Base-by-base conservation (phyloP, 2,888 invertebrate genomes). In the Eupithecia insigniata region DNA sequence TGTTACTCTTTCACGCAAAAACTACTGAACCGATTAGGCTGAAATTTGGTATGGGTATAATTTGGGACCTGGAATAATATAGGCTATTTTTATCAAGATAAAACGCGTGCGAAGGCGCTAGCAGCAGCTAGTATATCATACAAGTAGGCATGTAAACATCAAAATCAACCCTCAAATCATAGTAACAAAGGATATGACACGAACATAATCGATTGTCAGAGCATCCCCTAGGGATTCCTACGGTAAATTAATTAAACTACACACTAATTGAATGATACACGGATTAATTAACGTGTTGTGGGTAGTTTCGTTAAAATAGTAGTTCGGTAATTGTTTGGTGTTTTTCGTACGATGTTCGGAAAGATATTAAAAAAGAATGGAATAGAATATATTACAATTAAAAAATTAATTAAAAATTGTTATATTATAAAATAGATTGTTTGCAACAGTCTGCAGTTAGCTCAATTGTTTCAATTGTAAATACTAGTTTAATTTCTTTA, bases 211-310 rank as follows among this genome's bases (percentile, higher is more conserved):
- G 86, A 88, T 86, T 75, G 82, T 83, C 83, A 64, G 83, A 78
- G 79, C 77, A 77, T 79, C 79, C 74, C 84, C 83, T 81, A 74
- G 73, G 80, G 85, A 78, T 72, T 75, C 81, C 84, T 84, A 83
- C 87, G 85, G 85, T 86, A 83, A 87, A 87, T 89, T 86, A 84
- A 88, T 88, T 87, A 83, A 84, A 87, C 85, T 85, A 85, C 81
- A 83, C 80, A 84, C 84, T 87, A 87, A 89, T 88, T 88, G 83
- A 87, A 87, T 85, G 84, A 84, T 78, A 83, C 83, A 87, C 82
- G 83, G 86, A 88, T 87, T 87, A 75, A 78, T 77, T 80, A 69
- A 69, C 72, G 69, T 64, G 69, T 62, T 69, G 65, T 51, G 67
- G 70, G 67, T 74, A 70, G 72, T 72, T 69, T 75, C 72, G 71